Conservation (phyloP, 2,113 vertebrate species). For the Calyptomena viridis region DNA sequence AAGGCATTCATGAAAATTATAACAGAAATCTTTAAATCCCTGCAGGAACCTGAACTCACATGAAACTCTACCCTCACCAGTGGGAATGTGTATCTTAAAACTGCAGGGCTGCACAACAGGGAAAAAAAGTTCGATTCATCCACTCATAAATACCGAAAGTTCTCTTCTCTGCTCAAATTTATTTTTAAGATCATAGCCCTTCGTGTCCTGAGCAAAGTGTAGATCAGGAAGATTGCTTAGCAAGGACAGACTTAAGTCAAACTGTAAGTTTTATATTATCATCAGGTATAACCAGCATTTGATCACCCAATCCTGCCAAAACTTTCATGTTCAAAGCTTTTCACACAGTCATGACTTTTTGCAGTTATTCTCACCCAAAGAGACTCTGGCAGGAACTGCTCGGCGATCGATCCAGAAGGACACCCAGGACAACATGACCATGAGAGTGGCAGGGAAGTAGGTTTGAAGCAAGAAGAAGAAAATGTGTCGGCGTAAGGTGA, state of each 20-base stretch:
- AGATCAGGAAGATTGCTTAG: not conserved
- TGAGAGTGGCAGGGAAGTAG: slow-evolving; percentile 90
- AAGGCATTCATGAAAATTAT: not conserved
- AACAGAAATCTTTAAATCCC: not conserved
- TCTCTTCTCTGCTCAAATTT: not conserved
- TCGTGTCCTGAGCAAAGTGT: not conserved
- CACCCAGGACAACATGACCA: slow-evolving; percentile 96
- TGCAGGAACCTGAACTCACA: not conserved
- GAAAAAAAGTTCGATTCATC: not conserved
- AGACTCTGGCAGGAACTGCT: slow-evolving; percentile 92
- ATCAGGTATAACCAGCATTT: not conserved
- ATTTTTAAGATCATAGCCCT: not conserved
- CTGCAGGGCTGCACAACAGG: not conserved
- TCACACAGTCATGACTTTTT: not conserved
- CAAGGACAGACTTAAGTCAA: not conserved
- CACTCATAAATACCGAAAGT: not conserved
- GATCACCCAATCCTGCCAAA: not conserved
- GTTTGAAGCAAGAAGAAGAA: slow-evolving; percentile 96
- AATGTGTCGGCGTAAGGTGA: slow-evolving; percentile 89
- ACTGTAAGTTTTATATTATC: not conserved
- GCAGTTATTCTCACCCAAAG: slow-evolving; percentile 80
- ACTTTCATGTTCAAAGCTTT: not conserved
- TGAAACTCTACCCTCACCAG: not conserved
- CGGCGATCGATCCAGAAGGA: slow-evolving; percentile 93
- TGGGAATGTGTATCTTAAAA: not conserved